Evolutionary conservation across 2,113 vertebrate genomes (phyloP), one percentile per base, ranked within the genome.

Genomic region (Polyodon spathula): DNA sequence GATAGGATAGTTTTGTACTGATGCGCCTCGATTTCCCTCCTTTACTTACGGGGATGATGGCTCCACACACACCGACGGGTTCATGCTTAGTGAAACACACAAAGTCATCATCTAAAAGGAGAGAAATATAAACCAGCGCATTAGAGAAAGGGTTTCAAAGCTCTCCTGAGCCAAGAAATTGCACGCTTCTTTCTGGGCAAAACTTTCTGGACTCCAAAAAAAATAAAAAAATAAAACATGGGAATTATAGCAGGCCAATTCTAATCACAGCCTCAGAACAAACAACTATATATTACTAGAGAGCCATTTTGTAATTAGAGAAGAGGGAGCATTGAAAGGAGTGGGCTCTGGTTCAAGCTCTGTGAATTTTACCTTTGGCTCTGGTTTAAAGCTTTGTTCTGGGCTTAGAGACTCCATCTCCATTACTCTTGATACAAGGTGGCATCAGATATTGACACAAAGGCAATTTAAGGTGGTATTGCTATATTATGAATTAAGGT

Each of bases 21-120:
- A 68, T 37, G 40, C 9, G 6, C 40, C 1, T 17, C 12, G 57
- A 57, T 73, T 59, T 44, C 6, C 9, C 5, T 41, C 8, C 39
- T 14, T 3, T 71, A 92, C 95, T 93, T 78, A 97, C 95, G 4
- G 95, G 94, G 54, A 92, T 96, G 73, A 97, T 97, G 64, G 93
- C 93, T 56, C 93, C 95, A 46, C 95, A 97, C 1, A 97, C 89
- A 2, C 95, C 95, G 12, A 97, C 71, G 0, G 95, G 94, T 61
- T 97, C 94, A 0, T 96, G 95, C 58, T 86, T 92, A 67, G 95
- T 97, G 65, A 92, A 92, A 66, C 90, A 94, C 67, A 96, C 69
- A 27, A 92, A 93, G 0, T 77, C 90, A 41, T 94, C 92, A 80
- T 96, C 95, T 97, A 84, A 14, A 78, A 86, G 70, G 53, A 77